Conservation (phyloP, 1,140 invertebrate genomes). For the Drosophila insularis region DNA sequence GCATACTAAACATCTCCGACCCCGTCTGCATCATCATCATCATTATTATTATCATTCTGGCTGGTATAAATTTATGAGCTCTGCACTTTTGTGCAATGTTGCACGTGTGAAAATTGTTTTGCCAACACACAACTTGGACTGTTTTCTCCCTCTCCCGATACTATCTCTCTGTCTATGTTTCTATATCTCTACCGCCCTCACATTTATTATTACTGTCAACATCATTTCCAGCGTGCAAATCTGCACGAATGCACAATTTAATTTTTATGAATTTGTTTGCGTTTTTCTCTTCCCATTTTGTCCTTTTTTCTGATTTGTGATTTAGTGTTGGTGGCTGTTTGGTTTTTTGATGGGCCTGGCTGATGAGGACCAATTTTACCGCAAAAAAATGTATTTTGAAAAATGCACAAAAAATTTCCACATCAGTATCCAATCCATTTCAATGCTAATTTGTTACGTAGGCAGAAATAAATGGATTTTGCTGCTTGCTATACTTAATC, state of each 20-base stretch:
- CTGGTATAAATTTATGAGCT: constrained; percentile 56
- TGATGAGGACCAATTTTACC: constrained; percentile 26
- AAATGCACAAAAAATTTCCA: too few species aligned
- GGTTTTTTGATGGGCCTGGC: too few species aligned
- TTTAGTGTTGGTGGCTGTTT: constrained; percentile 19
- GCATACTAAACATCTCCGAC: neutral
- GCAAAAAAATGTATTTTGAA: constrained; percentile 37
- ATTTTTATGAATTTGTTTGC: constrained; percentile 50
- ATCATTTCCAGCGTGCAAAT: constrained; percentile 46
- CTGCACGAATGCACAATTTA: constrained; percentile 59
- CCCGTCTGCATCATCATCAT: neutral
- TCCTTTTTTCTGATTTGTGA: constrained; percentile 41
- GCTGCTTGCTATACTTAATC: constrained; percentile 43
- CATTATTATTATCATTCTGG: constrained; percentile 11
- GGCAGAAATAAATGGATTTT: constrained; percentile 52
- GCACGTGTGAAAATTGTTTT: constrained; percentile 61
- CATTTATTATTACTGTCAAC: constrained; percentile 45
- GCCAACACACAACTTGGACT: constrained; percentile 17
- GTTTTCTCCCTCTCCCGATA: neutral
- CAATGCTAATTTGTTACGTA: constrained; percentile 52
- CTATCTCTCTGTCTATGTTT: neutral
- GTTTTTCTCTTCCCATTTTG: constrained; percentile 29
- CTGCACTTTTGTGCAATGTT: constrained; percentile 50
- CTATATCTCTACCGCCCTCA: constrained; percentile 24
- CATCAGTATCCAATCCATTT: constrained; percentile 34